Evolutionary conservation across 2,888 invertebrate genomes (phyloP).

Genomic region (Argyra leucocephala): DNA sequence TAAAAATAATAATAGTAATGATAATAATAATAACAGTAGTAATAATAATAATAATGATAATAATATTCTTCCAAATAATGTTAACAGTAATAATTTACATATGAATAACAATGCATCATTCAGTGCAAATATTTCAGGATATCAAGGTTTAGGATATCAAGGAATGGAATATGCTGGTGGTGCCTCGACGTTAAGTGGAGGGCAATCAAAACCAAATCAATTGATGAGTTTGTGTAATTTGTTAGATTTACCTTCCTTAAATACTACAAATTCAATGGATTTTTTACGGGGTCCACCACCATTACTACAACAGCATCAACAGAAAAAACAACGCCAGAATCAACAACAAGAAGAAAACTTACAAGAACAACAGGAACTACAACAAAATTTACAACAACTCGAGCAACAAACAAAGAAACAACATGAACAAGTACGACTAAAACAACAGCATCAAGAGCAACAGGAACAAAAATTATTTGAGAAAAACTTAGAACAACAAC

Average conservation of each 20-base stretch:
- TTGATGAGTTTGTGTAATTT: constrained; percentile 28
- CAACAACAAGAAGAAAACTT: constrained; percentile 5
- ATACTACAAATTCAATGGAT: constrained; percentile 24
- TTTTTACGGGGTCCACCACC: constrained; percentile 37
- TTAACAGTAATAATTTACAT: neutral
- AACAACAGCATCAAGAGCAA: constrained; percentile 17
- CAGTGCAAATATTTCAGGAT: neutral
- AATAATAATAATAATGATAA: neutral
- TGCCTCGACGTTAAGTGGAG: neutral
- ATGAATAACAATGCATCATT: neutral
- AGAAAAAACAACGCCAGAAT: constrained; percentile 22
- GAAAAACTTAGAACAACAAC: constrained; percentile 14
- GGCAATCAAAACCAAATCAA: constrained; percentile 27
- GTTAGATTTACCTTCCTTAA: constrained; percentile 14
- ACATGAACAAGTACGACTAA: constrained; percentile 9
- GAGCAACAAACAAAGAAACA: constrained; percentile 23
- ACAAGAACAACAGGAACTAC: constrained; percentile 17
- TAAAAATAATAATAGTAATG: neutral
- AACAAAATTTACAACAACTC: neutral
- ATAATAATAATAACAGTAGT: neutral
- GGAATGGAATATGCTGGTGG: neutral
- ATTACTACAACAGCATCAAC: constrained; percentile 16
- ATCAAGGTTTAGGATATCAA: neutral
- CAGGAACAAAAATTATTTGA: constrained; percentile 11
- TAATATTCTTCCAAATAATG: too few relatives aligned